phyloP scores from a whole-genome alignment of 2,888 invertebrate species.

The Rotaria magnacalcarata region DNA sequence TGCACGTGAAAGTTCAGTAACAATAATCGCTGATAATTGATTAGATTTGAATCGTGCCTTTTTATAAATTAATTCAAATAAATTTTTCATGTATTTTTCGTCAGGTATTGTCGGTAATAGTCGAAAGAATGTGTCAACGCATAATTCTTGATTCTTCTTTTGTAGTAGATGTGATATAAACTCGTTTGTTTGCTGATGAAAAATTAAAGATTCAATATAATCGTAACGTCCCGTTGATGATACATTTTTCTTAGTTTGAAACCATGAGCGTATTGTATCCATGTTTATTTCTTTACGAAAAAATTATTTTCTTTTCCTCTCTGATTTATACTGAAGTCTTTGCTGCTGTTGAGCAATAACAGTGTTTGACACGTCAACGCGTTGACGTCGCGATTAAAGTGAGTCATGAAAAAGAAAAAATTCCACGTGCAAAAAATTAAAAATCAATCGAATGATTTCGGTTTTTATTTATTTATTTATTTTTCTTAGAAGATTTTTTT shows the following conservation, averaged over 20 bases:
- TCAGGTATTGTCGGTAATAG: background rate
- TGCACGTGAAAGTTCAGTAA: background rate
- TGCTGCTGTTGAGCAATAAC: background rate
- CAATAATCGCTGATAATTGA: background rate
- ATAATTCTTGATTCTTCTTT: background rate
- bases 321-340: no score
- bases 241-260: background rate
- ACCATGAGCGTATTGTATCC: background rate
- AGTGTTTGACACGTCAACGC: background rate
- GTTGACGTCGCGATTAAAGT: background rate
- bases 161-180: background rate
- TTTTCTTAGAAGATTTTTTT: background rate
- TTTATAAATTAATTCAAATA: background rate
- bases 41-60: background rate
- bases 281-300: background rate
- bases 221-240: background rate
- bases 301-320: no score
- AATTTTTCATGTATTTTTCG: background rate
- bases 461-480: background rate
- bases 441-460: background rate
- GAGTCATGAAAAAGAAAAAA: background rate
- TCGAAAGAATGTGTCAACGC: background rate
- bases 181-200: background rate
- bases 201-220: background rate
- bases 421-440: background rate